Conservation (phyloP, 2,888 invertebrate species). For the Pasiphila rectangulata region DNA sequence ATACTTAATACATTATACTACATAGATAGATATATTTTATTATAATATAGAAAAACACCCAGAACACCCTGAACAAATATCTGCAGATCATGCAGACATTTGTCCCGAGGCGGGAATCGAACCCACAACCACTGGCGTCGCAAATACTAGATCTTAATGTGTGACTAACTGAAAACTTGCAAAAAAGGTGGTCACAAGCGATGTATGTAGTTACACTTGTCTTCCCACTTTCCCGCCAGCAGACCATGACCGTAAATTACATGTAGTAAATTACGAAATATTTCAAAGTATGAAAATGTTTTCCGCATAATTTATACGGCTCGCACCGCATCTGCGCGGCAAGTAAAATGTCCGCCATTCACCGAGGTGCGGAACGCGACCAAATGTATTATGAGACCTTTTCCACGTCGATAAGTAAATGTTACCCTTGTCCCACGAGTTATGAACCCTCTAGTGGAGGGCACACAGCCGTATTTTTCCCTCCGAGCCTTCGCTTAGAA, state of each 20-base stretch:
- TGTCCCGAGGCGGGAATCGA: too few relatives aligned
- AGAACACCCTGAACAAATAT: too few relatives aligned
- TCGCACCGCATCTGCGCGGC: conserved; percentile 44
- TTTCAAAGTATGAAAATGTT: conserved; percentile 32
- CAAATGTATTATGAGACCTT: conserved; percentile 68
- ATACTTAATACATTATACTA: too few relatives aligned
- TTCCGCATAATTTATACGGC: conserved; percentile 48
- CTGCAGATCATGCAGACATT: too few relatives aligned
- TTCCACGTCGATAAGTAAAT: conserved; percentile 76
- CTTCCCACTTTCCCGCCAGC: not conserved
- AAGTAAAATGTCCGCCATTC: conserved; percentile 57
- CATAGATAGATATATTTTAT: too few relatives aligned
- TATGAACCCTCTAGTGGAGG: conserved; percentile 59
- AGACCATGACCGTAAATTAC: not conserved
- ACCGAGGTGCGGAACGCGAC: conserved; percentile 49
- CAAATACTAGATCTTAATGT: too few relatives aligned
- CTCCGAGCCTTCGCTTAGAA: conserved; percentile 36
- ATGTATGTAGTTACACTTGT: too few relatives aligned
- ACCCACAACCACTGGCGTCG: too few relatives aligned
- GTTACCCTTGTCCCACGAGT: conserved; percentile 67
- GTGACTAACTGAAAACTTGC: too few relatives aligned
- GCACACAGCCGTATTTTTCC: conserved; percentile 55
- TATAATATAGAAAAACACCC: too few relatives aligned
- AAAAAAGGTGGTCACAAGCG: too few relatives aligned
- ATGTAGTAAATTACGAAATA: conserved; percentile 9